Base-by-base conservation (phyloP, 2,888 invertebrate species). In the Calliphora vomitoria region DNA sequence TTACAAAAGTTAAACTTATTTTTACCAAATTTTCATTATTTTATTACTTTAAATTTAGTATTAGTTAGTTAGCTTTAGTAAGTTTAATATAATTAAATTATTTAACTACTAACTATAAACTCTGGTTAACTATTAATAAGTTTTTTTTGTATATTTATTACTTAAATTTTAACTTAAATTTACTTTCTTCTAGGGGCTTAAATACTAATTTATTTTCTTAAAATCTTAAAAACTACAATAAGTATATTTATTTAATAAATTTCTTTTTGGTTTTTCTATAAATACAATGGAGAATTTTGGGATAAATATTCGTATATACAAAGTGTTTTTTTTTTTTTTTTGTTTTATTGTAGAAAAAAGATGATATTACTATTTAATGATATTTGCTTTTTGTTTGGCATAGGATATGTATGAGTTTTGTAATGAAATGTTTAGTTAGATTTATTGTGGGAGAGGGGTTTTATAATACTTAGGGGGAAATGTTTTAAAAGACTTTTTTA, bases 351-450 rank as follows among this genome's bases (percentile, higher is more conserved):
- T 78, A 78, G 25, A 80, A 74, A 53, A 44, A 78, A 2, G 18
- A 15, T 8, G 38, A 35, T 74, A 18, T 15, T 66, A n/a, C n/a
- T n/a, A 13, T 55, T 41, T 5, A 8, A 47, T 66, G 8, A 41
- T 47, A 55, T 66, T 69, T 64, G 20, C 4, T 44, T 13, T 13
- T 11, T 44, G 41, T 82, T 86, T 86, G 79, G 69, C 86, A 76
- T 47, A 71, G 50, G 86, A 86, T 86, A 86, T 86, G 83, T 83
- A 64, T 58, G 53, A 64, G 79, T 68, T 74, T 74, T 69, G 1
- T 35, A 15, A 20, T 76, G 53, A 69, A 69, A 62, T 53, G n/a
- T 69, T 44, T 58, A 35, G 8, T 41, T 31, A 25, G 11, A 44
- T 66, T 18, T 55, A 55, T 3, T 44, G 44, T 13, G 13, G 35